These are phyloP conservation scores for Pampusana beccarii DNA, from an alignment of 2,113 vertebrate genomes.

Conservation along the genomic window DNA sequence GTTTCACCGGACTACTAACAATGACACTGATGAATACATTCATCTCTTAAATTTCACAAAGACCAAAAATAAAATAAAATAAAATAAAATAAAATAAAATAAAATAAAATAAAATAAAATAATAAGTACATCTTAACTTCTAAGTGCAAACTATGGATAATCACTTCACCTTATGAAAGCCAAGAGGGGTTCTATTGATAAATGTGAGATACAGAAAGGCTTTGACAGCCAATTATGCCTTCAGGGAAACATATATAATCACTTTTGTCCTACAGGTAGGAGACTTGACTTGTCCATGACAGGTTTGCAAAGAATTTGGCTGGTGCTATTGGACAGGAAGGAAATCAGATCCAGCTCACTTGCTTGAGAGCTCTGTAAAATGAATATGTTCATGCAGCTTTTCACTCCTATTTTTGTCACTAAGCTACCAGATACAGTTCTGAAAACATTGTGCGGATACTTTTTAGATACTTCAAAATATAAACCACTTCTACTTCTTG, in stretches of 20 bases:
- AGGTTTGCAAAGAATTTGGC: not conserved
- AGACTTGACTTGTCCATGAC: not conserved
- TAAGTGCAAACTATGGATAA: not conserved
- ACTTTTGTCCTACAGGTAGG: not conserved
- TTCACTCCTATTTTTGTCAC: conserved; percentile 57
- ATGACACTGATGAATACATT: not conserved
- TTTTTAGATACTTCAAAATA: conserved; percentile 30
- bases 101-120: not conserved
- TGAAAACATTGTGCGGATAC: conserved; percentile 23
- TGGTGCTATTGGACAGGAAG: not conserved
- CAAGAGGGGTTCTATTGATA: not conserved
- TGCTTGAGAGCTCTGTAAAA: not conserved
- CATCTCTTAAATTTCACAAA: not conserved
- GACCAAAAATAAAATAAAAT: not conserved
- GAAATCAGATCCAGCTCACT: conserved; percentile 5
- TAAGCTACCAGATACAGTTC: conserved; percentile 42
- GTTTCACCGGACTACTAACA: not conserved
- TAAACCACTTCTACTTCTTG: not conserved
- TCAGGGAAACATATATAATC: not conserved
- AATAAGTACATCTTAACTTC: not conserved
- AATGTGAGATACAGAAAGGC: not conserved
- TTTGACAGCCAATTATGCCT: not conserved
- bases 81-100: not conserved
- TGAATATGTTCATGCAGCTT: conserved; percentile 2
- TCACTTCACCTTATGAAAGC: not conserved